Evolutionary conservation across 1,140 invertebrate species (phyloP).

Genomic region (Hesperophylax magnus): DNA sequence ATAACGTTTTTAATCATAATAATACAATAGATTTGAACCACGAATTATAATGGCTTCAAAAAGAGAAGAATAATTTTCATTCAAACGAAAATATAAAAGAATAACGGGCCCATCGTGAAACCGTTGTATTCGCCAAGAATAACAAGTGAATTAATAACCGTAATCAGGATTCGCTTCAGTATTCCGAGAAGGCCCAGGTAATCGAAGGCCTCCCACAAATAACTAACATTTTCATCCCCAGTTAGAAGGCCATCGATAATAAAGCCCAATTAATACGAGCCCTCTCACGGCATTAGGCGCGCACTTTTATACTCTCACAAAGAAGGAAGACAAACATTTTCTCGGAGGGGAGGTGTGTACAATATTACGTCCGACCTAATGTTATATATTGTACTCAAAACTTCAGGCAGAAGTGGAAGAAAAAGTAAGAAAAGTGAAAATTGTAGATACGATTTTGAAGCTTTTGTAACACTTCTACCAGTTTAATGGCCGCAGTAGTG

Average conservation of each 20-base stretch:
- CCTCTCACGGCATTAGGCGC: conserved; percentile 15
- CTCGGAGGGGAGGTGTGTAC: background rate
- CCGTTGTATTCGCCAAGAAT: too few species aligned
- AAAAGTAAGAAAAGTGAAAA: background rate
- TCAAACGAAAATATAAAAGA: too few species aligned
- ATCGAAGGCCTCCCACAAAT: background rate
- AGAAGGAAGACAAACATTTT: conserved; percentile 20
- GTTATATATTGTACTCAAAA: too few species aligned
- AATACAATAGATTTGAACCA: too few species aligned
- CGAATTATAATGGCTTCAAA: too few species aligned
- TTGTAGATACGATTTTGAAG: too few species aligned
- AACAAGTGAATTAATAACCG: background rate
- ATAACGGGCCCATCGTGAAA: too few species aligned
- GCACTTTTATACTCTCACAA: background rate
- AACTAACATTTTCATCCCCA: background rate
- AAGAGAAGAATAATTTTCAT: too few species aligned
- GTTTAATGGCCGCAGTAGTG: too few species aligned
- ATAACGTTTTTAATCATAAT: too few species aligned
- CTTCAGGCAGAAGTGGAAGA: background rate
- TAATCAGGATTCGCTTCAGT: background rate
- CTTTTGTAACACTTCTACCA: too few species aligned
- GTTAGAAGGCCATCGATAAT: conserved; percentile 27
- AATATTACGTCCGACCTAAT: background rate
- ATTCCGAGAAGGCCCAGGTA: background rate
- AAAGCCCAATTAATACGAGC: conserved; percentile 10